A percentile compares a stretch with the other conserved stretches of the same genome.
phyloP scores from a whole-genome alignment of 2,888 invertebrate genomes.

The Mystacides longicornis region DNA sequence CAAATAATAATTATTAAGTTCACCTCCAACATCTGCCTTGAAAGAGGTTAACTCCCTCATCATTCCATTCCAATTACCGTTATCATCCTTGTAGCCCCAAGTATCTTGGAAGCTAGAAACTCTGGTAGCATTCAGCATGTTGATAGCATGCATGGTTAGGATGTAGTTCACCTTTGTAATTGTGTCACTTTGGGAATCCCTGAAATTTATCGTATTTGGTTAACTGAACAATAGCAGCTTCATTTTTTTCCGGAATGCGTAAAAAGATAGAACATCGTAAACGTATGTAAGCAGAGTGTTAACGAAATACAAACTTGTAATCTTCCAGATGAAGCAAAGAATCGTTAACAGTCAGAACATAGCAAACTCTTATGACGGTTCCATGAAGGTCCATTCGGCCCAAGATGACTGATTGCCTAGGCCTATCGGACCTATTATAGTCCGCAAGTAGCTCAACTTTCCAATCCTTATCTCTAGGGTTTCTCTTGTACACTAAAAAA shows the following conservation, averaged over 20 bases:
- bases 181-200: constrained; percentile 49
- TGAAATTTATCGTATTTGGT: too few relatives aligned
- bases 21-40: constrained; percentile 56
- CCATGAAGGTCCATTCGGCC: constrained; percentile 44
- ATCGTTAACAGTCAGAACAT: constrained; percentile 54
- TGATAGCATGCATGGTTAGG: constrained; percentile 49
- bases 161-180: constrained; percentile 58
- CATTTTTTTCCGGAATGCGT: too few relatives aligned
- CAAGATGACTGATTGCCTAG: too few relatives aligned
- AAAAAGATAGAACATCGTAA: too few relatives aligned
- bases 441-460: background rate
- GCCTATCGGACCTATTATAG: too few relatives aligned
- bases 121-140: constrained; percentile 51
- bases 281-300: background rate
- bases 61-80: constrained; percentile 59
- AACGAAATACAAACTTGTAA: constrained; percentile 39
- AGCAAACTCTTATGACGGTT: constrained; percentile 44
- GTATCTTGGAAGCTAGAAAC: constrained; percentile 46
- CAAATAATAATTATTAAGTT: too few relatives aligned
- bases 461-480: constrained; percentile 6
- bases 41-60: constrained; percentile 52
- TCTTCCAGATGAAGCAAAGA: constrained; percentile 53
- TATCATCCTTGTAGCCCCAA: constrained; percentile 52
- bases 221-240: too few relatives aligned
- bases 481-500: constrained; percentile 4